Base-by-base conservation (phyloP, 2,113 vertebrate species). In the Hucho hucho region DNA sequence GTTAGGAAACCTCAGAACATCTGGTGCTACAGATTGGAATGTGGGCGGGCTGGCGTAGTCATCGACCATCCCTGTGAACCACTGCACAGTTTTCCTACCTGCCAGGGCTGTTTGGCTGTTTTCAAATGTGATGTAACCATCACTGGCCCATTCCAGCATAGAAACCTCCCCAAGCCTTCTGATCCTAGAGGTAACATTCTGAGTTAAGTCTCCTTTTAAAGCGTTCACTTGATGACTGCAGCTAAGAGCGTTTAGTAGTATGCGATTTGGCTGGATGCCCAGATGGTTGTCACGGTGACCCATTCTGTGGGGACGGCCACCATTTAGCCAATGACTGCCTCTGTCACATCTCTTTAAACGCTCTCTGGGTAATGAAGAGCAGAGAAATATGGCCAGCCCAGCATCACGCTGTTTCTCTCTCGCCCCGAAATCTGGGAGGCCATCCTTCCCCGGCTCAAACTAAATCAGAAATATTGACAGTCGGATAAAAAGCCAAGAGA, bases 1-100 rank as follows among this genome's bases (percentile, higher is more conserved):
- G 18, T 20, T 75, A 26, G 73, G 76, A 75, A 85, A 83, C 70
- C 73, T 77, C 75, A 75, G 78, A 77, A 84, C 87, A 87, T 86
- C 86, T 88, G 85, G 79, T 83, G 71, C 81, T 75, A 74, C 37
- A 72, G 72, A 83, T 69, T 49, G 63, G 56, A 69, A 49, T 78
- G 74, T 80, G 80, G 83, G 83, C 74, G 77, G 77, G n/a, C 37
- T 11, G 7, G 37, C 11, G n/a, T 66, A 67, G 59, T 66, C 68
- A 56, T 68, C 69, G 75, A 75, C 76, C 85, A 78, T 73, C 79
- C 66, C 47, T 53, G 32, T 6, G 0, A 66, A 72, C 16, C 49
- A 16, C 18, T 18, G 13, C 49, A 28, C 28, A 11, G 32, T 64
- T 18, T 18, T 43, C 26, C 28, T 29, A 14, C 26, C 28, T 68